Base-by-base conservation (phyloP, 2,888 invertebrate genomes). In the Ectemnius lituratus region DNA sequence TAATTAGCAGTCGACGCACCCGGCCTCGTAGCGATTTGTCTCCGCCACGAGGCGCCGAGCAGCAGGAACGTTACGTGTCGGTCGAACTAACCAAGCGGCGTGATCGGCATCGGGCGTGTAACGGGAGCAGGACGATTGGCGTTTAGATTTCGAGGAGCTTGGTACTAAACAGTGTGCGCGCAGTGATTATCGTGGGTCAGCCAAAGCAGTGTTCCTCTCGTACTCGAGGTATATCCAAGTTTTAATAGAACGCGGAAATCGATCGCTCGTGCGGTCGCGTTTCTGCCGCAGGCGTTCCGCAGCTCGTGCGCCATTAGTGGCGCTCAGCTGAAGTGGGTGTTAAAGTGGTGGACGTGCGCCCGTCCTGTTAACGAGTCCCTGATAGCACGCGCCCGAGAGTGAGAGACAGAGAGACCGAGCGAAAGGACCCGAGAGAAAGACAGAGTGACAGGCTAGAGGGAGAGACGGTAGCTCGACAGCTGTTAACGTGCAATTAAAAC, bases 401-500 rank as follows among this genome's bases (percentile, higher is more conserved):
- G 37, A 37, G 37, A 37, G 37, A 37, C 37, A 37, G 37, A 37
- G 37, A 37, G 37, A 37, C 37, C 1, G 8, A 37, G 37, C 11
- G 37, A 37, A 37, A 37, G 37, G 37, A 37, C 37, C 11, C 37
- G 37, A 11, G 37, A 37, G 37, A 37, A 37, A 37, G 37, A 37
- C 37, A 37, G 37, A 37, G 6, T 11, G 23, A 3, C 23, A 23
- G 23, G 23, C 2, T 3, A 23, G 23, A 23, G 23, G 23, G 37
- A 37, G 37, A 37, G 5, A 11, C 61, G 69, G 49, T 68, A 68
- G 47, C 62, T 75, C 72, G 82, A 76, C 75, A 75, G 69, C 77
- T 76, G 79, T 82, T 83, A 82, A 79, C 75, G 77, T 66, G 80
- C 79, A 77, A 82, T 83, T 83, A 78, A 83, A 83, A 80, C 71